phyloP scores from a whole-genome alignment of 2,113 vertebrate genomes.

The Cyprinodon variegatus region DNA sequence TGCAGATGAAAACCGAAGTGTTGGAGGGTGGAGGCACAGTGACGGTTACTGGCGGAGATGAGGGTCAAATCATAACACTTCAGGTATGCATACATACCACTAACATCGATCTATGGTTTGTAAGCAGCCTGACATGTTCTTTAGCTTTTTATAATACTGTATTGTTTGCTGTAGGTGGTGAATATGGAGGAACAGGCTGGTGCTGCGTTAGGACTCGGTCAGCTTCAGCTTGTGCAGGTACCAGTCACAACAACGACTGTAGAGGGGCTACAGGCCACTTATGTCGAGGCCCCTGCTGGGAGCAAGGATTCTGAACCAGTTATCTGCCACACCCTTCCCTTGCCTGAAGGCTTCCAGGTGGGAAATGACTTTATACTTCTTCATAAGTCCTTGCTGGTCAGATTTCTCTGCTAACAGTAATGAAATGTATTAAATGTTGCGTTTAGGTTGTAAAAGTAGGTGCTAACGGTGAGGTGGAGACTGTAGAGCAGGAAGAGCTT shows the following conservation, averaged over 20 bases:
- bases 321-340: slow-evolving; percentile 97
- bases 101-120: background rate
- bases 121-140: background rate
- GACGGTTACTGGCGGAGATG: slow-evolving; percentile 81
- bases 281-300: slow-evolving; percentile 83
- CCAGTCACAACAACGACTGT: slow-evolving; percentile 93
- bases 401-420: too few relatives aligned
- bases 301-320: slow-evolving; percentile 93
- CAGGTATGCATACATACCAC: slow-evolving; percentile 62
- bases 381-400: background rate
- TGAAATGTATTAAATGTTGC: background rate
- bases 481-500: slow-evolving; percentile 91
- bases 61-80: slow-evolving; percentile 97
- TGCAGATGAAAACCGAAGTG: slow-evolving; percentile 97
- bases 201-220: slow-evolving; percentile 90
- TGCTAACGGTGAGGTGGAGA: slow-evolving; percentile 97
- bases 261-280: slow-evolving; percentile 93
- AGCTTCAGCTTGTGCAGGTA: slow-evolving; percentile 97
- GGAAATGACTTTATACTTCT: background rate
- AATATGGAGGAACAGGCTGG: slow-evolving; percentile 96
- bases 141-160: background rate
- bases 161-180: slow-evolving; percentile 82
- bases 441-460: slow-evolving; percentile 95
- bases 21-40: slow-evolving; percentile 71
- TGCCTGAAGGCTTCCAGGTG: slow-evolving; percentile 96